Evolutionary conservation across 2,797 vertebrate species (phyloP).

Genomic region (Darevskia nairensis): DNA sequence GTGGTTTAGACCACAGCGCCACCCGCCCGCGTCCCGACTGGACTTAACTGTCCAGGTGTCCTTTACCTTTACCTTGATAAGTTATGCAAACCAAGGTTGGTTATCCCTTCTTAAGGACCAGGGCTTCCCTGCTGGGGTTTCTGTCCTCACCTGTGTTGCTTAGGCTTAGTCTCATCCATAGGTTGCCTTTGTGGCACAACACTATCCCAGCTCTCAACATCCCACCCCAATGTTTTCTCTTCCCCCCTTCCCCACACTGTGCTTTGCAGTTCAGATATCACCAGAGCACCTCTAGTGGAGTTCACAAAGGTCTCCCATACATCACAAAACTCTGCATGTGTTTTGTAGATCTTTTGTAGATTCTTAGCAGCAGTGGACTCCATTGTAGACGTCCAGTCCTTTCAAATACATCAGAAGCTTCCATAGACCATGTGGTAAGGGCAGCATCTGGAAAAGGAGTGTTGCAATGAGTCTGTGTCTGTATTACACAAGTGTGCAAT

Average conservation of each 20-base stretch:
- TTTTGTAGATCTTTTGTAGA: neutral
- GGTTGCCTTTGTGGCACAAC: neutral
- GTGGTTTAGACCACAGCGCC: too few relatives aligned
- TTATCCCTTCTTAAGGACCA: neutral
- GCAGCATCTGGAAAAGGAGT: neutral
- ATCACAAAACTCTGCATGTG: too few relatives aligned
- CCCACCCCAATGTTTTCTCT: too few relatives aligned
- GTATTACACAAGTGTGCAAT: neutral
- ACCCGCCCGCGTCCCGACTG: too few relatives aligned
- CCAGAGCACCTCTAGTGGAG: too few relatives aligned
- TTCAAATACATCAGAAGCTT: neutral
- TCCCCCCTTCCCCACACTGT: neutral
- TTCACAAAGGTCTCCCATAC: neutral
- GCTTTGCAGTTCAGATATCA: neutral
- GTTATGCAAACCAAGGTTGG: neutral
- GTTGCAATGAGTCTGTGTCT: constrained; percentile 12
- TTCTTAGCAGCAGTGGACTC: neutral
- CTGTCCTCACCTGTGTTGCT: neutral
- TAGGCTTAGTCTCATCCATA: neutral
- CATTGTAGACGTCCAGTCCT: neutral
- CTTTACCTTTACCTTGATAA: too few relatives aligned
- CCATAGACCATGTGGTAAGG: neutral
- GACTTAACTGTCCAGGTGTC: too few relatives aligned
- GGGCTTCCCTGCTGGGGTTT: neutral
- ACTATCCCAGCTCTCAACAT: neutral